These are phyloP conservation scores for Frieseomelitta varia DNA, from an alignment of 1,140 invertebrate species.

Conservation along the genomic window DNA sequence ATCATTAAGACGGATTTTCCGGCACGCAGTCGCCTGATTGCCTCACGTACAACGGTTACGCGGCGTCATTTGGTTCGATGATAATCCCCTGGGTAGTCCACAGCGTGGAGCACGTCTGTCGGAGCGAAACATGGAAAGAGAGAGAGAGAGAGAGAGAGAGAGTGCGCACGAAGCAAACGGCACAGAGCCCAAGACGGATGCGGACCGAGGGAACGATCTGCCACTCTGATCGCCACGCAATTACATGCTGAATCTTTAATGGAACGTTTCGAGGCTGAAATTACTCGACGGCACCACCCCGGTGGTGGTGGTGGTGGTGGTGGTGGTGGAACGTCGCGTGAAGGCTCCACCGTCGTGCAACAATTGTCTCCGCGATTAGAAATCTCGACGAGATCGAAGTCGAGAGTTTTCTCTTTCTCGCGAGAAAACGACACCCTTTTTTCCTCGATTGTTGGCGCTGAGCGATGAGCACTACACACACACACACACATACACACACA, in stretches of 20 bases:
- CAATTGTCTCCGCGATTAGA: too few relatives aligned
- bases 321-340: constrained; percentile 75
- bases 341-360: constrained; percentile 25
- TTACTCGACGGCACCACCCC: constrained; percentile 77
- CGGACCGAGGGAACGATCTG: constrained; percentile 58
- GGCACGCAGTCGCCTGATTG: constrained; percentile 68
- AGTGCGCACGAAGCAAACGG: constrained; percentile 21
- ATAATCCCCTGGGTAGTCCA: constrained; percentile 56
- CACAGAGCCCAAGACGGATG: constrained; percentile 29
- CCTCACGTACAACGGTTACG: constrained; percentile 72
- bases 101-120: constrained; percentile 42
- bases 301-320: too few relatives aligned
- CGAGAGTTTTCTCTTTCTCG: too few relatives aligned
- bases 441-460: too few relatives aligned
- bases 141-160: too few relatives aligned
- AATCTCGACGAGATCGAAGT: too few relatives aligned
- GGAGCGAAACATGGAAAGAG: neutral
- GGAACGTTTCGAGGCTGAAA: constrained; percentile 81
- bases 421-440: too few relatives aligned
- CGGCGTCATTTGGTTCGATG: constrained; percentile 69
- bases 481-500: too few relatives aligned
- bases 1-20: constrained; percentile 73
- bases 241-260: constrained; percentile 83
- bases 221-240: constrained; percentile 77
- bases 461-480: too few relatives aligned